Base-by-base conservation (phyloP, 2,888 invertebrate species). In the Cosmopolites sordidus region DNA sequence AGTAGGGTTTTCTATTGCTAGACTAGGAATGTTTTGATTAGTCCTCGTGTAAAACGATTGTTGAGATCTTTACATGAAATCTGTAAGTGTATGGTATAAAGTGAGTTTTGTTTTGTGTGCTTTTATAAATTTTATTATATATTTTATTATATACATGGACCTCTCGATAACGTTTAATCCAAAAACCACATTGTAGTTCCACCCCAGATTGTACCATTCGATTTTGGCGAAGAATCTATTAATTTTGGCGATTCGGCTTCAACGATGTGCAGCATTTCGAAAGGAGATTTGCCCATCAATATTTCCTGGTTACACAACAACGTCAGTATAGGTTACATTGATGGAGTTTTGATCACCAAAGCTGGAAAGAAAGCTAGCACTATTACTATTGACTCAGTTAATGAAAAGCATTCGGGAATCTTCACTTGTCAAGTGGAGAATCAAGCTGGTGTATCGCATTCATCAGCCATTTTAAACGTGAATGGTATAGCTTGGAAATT, bases 231-330 rank as follows among this genome's bases (percentile, higher is more conserved):
- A 67, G 83, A 83, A 66, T 79, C 83, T 14, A 77, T 83, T 29
- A 84, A 83, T 72, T 83, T 83, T 56, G 86, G 85, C 53, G 84
- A 86, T 71, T 79, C 82, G 37, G 80, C 83, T 42, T 83, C 84
- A 68, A 78, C 83, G 67, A 80, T 79, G 43, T 87, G 87, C 70
- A 80, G 83, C 54, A 80, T 83, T 30, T 81, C 81, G 57, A 84
- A 86, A 73, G 87, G 89, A 56, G 89, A 90, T 74, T 76, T 82
- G 50, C 89, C 89, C 1, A 78, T 90, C 67, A 79, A 79, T 52
- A 83, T 89, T 44, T 76, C 78, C 16, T 90, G 89, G 89, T 81
- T 80, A 44, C 83, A 87, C 63, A 84, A 89, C 71, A 84, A 84
- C 37, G 74, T 79, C 66, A 79, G 79, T 43, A 64, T 76, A 9